Percentiles rank a stretch among this genome's conserved stretches.
phyloP scores from a whole-genome alignment of 2,113 vertebrate genomes.

The Amphilophus citrinellus region DNA sequence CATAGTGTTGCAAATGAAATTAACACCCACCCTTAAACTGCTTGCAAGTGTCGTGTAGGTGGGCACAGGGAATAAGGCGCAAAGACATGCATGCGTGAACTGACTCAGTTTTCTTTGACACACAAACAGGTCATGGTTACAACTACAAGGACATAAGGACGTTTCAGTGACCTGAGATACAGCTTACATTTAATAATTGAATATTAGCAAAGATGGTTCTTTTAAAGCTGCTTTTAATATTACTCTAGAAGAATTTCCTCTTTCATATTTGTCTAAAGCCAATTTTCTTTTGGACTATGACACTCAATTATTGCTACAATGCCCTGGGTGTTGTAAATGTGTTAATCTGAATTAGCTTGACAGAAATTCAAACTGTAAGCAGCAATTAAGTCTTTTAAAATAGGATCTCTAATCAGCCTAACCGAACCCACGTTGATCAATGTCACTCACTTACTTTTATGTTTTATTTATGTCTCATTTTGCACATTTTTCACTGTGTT shows the following conservation, averaged over 20 bases:
- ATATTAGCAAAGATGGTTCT: background rate
- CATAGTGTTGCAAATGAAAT: constrained; percentile 56
- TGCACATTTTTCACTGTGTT: background rate
- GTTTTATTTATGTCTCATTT: background rate
- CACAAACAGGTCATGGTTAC: background rate
- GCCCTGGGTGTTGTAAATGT: constrained; percentile 4
- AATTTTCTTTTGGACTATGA: background rate
- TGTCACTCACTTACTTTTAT: too few species aligned
- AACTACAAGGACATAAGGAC: background rate
- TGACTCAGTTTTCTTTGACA: background rate
- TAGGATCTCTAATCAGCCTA: constrained; percentile 17
- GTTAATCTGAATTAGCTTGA: background rate
- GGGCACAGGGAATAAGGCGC: constrained; percentile 5
- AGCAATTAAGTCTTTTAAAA: constrained; percentile 53
- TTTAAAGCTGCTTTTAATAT: background rate
- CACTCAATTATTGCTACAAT: background rate
- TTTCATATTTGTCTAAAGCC: background rate
- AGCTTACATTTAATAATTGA: background rate
- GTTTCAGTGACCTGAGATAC: background rate
- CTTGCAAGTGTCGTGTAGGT: constrained; percentile 3
- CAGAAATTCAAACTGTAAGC: constrained; percentile 26
- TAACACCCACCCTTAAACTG: constrained; percentile 41
- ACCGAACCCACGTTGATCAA: too few species aligned
- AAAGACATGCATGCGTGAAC: constrained; percentile 16
- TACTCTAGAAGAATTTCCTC: background rate